Evolutionary conservation across 2,888 invertebrate species (phyloP), one percentile per base, ranked within the genome.

Genomic region (Boloria euphrosyne): DNA sequence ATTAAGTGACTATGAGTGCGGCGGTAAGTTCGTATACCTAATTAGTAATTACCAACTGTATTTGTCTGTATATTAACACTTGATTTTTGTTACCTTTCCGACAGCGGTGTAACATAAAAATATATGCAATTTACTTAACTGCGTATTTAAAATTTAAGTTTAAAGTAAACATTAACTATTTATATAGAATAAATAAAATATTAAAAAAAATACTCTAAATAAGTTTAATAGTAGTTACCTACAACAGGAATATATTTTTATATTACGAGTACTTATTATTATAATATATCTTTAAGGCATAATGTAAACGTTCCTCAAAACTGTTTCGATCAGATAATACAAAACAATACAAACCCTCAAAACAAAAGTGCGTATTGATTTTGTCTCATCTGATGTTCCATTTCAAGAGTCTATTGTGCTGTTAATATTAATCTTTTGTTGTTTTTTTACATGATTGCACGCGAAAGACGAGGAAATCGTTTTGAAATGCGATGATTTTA

Each of bases 321-420:
- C 64, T 61, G 62, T 59, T 62, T 46, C 31, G 59, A 69, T 71
- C 70, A 59, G 66, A 71, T 71, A 69, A 66, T 55, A 62, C 52
- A 58, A 69, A 70, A 70, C 70, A 70, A 69, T 66, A 65, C 68
- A 68, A 66, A 65, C 65, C 60, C 66, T 66, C 70, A 80, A 76
- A 76, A 72, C 75, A 66, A 70, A 69, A 65, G 68, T 66, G 55
- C 47, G 65, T 70, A 70, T 70, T 65, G 71, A 69, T 71, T 71
- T 66, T 59, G 67, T 71, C 70, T 73, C 71, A 70, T 63, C 60
- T 66, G 73, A 67, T 68, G 53, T 66, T 62, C 59, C 49, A 54
- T 68, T 68, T 63, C 66, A 62, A 66, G 66, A 58, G 63, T 54
- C 67, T 43, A 69, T 67, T 64, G 61, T 63, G 63, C 58, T 66